Evolutionary conservation across 2,113 vertebrate genomes (phyloP).

Genomic region (Tyrannus savana): DNA sequence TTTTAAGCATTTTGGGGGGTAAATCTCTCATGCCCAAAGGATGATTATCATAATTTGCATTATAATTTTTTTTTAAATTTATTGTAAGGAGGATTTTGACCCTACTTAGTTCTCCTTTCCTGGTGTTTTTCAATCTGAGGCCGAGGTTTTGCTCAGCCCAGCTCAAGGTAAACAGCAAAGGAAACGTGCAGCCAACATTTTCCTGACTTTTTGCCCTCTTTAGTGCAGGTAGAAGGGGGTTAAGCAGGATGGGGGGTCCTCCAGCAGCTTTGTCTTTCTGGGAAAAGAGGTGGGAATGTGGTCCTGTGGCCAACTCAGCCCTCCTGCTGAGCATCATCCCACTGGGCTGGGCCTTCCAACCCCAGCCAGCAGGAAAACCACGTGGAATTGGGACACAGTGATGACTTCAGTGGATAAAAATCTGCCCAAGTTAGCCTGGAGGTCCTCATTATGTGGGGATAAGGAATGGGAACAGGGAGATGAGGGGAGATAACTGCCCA

Average conservation of each 20-base stretch:
- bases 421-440: background rate
- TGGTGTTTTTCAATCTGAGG: background rate
- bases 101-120: background rate
- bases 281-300: background rate
- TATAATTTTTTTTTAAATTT: background rate
- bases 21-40: background rate
- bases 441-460: slow-evolving; percentile 9
- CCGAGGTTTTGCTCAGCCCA: background rate
- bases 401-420: slow-evolving; percentile 40
- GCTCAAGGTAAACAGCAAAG: background rate
- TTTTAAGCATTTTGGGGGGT: background rate
- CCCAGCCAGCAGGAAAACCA: background rate
- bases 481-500: slow-evolving; percentile 30
- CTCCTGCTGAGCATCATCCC: background rate
- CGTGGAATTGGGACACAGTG: background rate
- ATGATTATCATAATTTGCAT: background rate
- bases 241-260: background rate
- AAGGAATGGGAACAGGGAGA: slow-evolving; percentile 37
- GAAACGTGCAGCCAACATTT: background rate
- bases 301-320: background rate
- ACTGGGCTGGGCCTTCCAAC: background rate
- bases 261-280: background rate
- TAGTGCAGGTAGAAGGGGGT: background rate
- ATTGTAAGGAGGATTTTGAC: background rate
- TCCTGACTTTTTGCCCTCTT: background rate